Evolutionary conservation across 2,888 invertebrate genomes (phyloP), one percentile per base, ranked within the genome.

Genomic region (Torymus aiolomorphi): DNA sequence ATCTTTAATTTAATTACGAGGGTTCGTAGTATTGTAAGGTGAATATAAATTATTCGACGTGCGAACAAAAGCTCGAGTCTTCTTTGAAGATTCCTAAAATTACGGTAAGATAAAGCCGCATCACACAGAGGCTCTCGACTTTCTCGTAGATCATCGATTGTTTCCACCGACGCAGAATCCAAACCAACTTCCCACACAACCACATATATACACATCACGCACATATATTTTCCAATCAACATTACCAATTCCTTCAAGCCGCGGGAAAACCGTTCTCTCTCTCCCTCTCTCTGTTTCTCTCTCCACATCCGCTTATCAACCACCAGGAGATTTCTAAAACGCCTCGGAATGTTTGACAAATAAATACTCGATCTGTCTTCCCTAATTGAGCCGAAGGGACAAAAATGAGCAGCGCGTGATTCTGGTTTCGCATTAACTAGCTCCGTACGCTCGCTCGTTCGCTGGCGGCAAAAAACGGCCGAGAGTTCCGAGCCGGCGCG

Each of bases 341-440:
- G 76, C 76, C 63, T 59, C 56, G 81, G 76, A 79, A 76, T 79
- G 81, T 70, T 75, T 74, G 73, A 70, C 78, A 72, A 73, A 81
- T 79, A 81, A 79, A 81, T 76, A 78, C 81, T 73, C 76, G 78
- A 76, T 81, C 78, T 73, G 76, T 76, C 76, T 72, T 79, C 59
- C 76, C 81, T 79, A 81, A 81, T 79, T 81, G 76, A 81, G 42
- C 20, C 76, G 69, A 76, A 81, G 76, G 78, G 73, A 79, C 70
- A 79, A 81, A 72, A 79, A 81, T 79, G 73, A 79, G 66, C 67
- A 2, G 31, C 16, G 8, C 49, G 63, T 31, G 70, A 67, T 76
- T 80, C 75, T 76, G 80, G 72, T 76, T 75, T 78, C 75, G 72
- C 78, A 75, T 72, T 79, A 81, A 81, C 73, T 76, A 81, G 78